Evolutionary conservation across 2,888 invertebrate species (phyloP), one percentile per base, ranked within the genome.

Genomic region (Cheilosia pagana): DNA sequence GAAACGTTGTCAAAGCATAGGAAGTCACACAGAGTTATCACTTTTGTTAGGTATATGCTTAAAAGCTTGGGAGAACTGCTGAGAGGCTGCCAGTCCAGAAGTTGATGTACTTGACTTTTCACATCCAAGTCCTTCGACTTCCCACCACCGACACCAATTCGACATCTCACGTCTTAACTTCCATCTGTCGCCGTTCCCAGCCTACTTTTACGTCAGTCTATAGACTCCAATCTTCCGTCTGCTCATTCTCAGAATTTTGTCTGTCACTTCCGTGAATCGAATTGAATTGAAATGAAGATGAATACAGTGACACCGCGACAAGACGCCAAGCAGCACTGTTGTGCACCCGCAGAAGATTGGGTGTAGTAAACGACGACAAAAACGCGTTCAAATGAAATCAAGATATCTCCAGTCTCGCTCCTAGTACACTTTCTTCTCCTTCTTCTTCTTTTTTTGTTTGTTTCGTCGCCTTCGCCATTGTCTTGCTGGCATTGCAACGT

Each of bases 301-400:
- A 85, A 60, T 62, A 55, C 74, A 16, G 25, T 31, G 39, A 57
- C 55, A 21, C 25, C 55, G 55, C 62, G 78, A 68, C 78, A 83
- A 57, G 43, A 62, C 59, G 57, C 43, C 55, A 50, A 52, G 19
- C 21, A 43, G 63, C 41, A 25, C 8, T 16, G 10, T n/a, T 16
- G 10, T n/a, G 43, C 43, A n/a, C 19, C 16, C n/a, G 16, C 19
- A 45, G 41, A 31, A 35, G 35, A 23, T 19, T 28, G 28, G 28
- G 28, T 16, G 10, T 12, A 10, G 35, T 14, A 14, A 1, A 48
- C 63, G 67, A 62, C 71, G 57, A 74, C 78, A 83, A 76, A 82
- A 83, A 83, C 83, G 78, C 78, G 83, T 74, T 45, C 39, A 83
- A 83, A 83, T 53, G 59, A 83, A 83, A 81, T 85, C 71, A 76